Conservation (phyloP, 2,113 vertebrate species). For the Elaphurus davidianus region DNA sequence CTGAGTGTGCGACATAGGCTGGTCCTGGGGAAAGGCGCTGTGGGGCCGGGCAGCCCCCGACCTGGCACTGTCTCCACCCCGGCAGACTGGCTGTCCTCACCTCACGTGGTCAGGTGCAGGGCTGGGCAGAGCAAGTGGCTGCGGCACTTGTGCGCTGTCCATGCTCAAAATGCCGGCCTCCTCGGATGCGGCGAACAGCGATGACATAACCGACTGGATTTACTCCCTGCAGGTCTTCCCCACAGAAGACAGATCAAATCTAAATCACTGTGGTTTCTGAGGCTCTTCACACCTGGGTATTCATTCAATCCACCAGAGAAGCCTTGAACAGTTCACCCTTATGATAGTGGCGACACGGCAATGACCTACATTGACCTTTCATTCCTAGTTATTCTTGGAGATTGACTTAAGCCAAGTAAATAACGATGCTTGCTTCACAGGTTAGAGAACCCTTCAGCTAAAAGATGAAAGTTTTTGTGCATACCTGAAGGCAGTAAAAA, state of each 20-base stretch:
- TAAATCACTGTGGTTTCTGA: neutral
- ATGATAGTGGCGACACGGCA: constrained; percentile 95
- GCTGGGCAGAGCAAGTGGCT: neutral
- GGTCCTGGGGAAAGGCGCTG: neutral
- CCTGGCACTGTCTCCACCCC: neutral
- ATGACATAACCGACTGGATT: neutral
- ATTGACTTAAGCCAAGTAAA: constrained; percentile 92
- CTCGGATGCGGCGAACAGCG: neutral
- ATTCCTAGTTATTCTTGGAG: constrained; percentile 94
- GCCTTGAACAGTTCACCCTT: constrained; percentile 89
- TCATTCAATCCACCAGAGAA: constrained; percentile 77
- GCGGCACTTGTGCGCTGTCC: neutral
- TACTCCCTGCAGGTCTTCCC: neutral
- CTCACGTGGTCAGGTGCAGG: neutral
- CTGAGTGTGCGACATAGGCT: neutral
- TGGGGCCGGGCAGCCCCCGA: neutral
- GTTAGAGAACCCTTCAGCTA: constrained; percentile 93
- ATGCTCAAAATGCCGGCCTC: neutral
- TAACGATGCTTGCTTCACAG: constrained; percentile 91
- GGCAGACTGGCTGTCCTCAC: neutral
- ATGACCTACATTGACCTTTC: constrained; percentile 98
- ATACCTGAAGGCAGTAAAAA: constrained; percentile 97
- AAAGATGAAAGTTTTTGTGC: constrained; percentile 98
- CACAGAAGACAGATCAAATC: neutral
- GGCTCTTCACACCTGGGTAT: neutral